Percentiles rank a stretch among this genome's conserved stretches.
Evolutionary conservation across 2,113 vertebrate species (phyloP).

Genomic region (Orthonyx spaldingii): DNA sequence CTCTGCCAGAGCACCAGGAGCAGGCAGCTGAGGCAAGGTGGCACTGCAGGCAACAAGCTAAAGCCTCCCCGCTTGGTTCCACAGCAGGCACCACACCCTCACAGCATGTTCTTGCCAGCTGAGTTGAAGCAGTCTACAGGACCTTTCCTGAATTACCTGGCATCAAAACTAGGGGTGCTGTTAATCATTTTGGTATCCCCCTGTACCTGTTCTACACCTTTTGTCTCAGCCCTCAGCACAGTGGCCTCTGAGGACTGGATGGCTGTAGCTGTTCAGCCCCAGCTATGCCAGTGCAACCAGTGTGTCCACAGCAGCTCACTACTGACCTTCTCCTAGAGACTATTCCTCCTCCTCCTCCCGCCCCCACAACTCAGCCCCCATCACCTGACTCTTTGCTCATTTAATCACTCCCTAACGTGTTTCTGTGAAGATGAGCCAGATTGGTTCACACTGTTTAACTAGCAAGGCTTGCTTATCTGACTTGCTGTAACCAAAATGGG

Average conservation of each 20-base stretch:
- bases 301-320: not conserved
- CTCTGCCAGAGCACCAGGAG: not conserved
- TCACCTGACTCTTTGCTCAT: not conserved
- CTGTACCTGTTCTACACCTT: not conserved
- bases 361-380: rapidly evolving
- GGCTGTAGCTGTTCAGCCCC: not conserved
- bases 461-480: not conserved
- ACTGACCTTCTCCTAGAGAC: not conserved
- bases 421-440: not conserved
- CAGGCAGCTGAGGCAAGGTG: not conserved
- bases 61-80: rapidly evolving
- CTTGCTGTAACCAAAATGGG: not conserved
- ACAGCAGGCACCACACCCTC: not conserved
- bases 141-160: not conserved
- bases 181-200: rapidly evolving
- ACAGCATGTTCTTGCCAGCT: not conserved
- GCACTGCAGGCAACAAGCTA: not conserved
- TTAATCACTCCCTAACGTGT: not conserved
- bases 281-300: not conserved
- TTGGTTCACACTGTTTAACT: not conserved
- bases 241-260: not conserved
- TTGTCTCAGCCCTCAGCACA: not conserved
- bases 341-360: not conserved
- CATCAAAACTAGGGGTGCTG: not conserved
- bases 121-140: not conserved